phyloP scores from a whole-genome alignment of 2,113 vertebrate species.

The Indicator indicator region DNA sequence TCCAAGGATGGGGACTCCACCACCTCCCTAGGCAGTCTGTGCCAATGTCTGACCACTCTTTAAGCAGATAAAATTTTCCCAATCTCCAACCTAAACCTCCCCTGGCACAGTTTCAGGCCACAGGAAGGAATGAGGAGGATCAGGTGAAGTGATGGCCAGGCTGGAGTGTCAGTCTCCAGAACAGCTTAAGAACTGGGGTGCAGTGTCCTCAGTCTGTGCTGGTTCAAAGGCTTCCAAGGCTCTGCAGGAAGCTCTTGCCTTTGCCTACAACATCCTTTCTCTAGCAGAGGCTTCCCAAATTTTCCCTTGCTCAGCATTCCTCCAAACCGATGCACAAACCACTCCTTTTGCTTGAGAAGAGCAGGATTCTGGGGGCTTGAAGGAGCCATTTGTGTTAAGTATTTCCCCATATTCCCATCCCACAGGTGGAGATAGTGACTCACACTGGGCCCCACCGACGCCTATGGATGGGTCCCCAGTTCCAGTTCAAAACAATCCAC shows the following conservation, averaged over 20 bases:
- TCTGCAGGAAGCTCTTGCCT: neutral
- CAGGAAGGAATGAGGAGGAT: neutral
- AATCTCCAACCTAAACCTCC: too few species aligned
- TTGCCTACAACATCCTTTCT: neutral
- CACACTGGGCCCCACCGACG: slow-evolving; percentile 95
- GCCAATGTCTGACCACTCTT: too few species aligned
- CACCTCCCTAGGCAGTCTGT: too few species aligned
- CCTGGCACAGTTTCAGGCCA: too few species aligned
- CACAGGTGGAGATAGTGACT: slow-evolving; percentile 98
- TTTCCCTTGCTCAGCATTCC: neutral
- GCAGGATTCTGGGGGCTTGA: neutral
- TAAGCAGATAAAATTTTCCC: too few species aligned
- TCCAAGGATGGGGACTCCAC: too few species aligned
- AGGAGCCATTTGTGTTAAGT: neutral
- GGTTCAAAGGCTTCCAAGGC: neutral
- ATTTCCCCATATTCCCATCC: neutral
- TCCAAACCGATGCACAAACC: neutral
- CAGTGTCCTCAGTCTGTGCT: neutral
- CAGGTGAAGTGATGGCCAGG: neutral
- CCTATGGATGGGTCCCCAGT: slow-evolving; percentile 99
- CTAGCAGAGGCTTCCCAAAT: rapidly evolving
- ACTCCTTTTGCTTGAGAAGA: neutral
- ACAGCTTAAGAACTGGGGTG: neutral
- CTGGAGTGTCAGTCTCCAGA: rapidly evolving
- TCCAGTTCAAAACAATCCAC: slow-evolving; percentile 99